Evolutionary conservation across 2,113 vertebrate species (phyloP).

Genomic region (Anolis sagrei): DNA sequence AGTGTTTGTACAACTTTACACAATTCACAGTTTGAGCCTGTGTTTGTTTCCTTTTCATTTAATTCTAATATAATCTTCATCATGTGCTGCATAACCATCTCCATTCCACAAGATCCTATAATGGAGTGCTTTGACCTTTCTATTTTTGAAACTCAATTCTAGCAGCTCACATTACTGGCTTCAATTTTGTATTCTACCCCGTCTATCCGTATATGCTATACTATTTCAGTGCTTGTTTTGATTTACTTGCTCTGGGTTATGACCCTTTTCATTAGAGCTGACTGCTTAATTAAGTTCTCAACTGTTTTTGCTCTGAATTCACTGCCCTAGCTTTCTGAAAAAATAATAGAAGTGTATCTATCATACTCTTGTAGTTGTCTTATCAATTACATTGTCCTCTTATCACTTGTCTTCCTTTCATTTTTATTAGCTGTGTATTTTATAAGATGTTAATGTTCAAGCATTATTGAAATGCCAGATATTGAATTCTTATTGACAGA

Average conservation of each 20-base stretch:
- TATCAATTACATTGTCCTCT: background rate
- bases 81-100: background rate
- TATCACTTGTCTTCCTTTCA: background rate
- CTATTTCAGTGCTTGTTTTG: background rate
- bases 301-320: slow-evolving; percentile 8
- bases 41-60: background rate
- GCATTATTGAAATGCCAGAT: slow-evolving; percentile 5
- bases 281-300: slow-evolving; percentile 23
- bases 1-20: background rate
- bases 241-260: slow-evolving; percentile 8
- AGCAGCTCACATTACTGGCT: background rate
- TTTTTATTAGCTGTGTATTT: slow-evolving; percentile 28
- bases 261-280: slow-evolving; percentile 20
- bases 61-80: background rate
- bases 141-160: slow-evolving; percentile 34
- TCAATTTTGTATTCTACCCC: background rate
- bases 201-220: background rate
- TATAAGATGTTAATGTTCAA: slow-evolving; percentile 16
- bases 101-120: background rate
- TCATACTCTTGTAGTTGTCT: slow-evolving; percentile 9
- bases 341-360: slow-evolving; percentile 1
- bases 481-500: slow-evolving; percentile 13
- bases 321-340: background rate
- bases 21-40: background rate
- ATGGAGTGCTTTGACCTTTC: background rate